Conservation (phyloP, 1,140 invertebrate genomes). For the Acromyrmex charruanus region DNA sequence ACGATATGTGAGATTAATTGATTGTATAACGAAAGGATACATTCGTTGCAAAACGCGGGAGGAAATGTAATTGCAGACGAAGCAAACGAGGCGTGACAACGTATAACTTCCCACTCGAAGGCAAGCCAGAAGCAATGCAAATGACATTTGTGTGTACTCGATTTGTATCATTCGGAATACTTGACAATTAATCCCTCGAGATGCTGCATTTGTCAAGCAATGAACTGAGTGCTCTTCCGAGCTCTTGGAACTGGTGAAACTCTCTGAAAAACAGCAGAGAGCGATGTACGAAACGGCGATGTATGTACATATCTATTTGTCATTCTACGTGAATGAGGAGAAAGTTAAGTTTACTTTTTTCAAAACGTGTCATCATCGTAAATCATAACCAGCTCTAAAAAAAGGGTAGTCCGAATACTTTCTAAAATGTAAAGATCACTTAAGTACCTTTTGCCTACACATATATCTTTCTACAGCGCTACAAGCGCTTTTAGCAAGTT, state of each 20-base stretch:
- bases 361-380: conserved; percentile 38
- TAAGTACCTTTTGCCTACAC: conserved; percentile 8
- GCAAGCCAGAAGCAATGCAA: conserved; percentile 16
- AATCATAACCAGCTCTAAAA: conserved; percentile 20
- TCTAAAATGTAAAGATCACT: conserved; percentile 23
- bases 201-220: conserved; percentile 15
- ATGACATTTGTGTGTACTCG: conserved; percentile 6
- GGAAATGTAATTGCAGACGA: conserved; percentile 20
- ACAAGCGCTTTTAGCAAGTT: conserved; percentile 36
- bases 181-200: conserved; percentile 50
- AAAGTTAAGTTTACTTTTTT: conserved; percentile 27
- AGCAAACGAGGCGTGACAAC: conserved; percentile 30
- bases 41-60: background rate
- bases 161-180: conserved; percentile 31
- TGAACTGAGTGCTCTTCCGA: background rate
- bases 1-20: conserved; percentile 61
- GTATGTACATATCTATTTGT: background rate
- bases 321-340: background rate
- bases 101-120: conserved; percentile 26
- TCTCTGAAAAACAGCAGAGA: background rate
- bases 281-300: background rate
- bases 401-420: conserved; percentile 5
- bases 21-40: background rate
- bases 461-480: background rate
- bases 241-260: conserved; percentile 7